phyloP scores from a whole-genome alignment of 2,797 vertebrate genomes.

The Periophthalmus magnuspinnatus region DNA sequence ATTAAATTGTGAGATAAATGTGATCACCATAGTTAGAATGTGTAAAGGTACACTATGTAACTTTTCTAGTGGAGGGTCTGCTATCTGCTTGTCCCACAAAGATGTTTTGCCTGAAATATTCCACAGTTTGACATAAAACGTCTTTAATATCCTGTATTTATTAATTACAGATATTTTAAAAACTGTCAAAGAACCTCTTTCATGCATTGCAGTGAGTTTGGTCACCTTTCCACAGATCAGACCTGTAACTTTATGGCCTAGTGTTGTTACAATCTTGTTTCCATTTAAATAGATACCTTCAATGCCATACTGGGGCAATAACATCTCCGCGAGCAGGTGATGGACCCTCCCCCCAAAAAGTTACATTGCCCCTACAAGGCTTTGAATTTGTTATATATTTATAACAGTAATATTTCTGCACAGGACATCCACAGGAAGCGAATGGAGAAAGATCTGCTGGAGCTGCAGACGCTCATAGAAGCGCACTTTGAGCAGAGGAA shows the following conservation, averaged over 20 bases:
- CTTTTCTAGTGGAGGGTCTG: too few relatives aligned
- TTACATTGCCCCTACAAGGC: not conserved
- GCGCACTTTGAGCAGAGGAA: constrained; percentile 93
- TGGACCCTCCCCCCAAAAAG: not conserved
- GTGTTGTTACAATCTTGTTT: too few relatives aligned
- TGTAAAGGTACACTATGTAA: too few relatives aligned
- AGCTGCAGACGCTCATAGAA: constrained; percentile 90
- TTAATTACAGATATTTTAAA: not conserved
- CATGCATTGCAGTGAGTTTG: too few relatives aligned
- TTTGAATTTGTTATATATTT: not conserved
- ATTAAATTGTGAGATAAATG: too few relatives aligned
- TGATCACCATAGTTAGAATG: too few relatives aligned
- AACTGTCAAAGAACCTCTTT: not conserved
- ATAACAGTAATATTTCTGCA: not conserved
- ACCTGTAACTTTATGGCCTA: too few relatives aligned
- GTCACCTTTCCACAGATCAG: too few relatives aligned
- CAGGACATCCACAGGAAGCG: constrained; percentile 94
- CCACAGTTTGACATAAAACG: too few relatives aligned
- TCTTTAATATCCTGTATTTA: not conserved
- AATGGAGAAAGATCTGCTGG: constrained; percentile 90
- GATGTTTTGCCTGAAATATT: too few relatives aligned
- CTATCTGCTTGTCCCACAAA: too few relatives aligned
- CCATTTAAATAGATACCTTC: not conserved
- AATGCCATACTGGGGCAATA: not conserved
- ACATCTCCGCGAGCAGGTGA: not conserved